These are phyloP conservation scores for Megalops atlanticus DNA, from an alignment of 2,113 vertebrate genomes.

Conservation along the genomic window DNA sequence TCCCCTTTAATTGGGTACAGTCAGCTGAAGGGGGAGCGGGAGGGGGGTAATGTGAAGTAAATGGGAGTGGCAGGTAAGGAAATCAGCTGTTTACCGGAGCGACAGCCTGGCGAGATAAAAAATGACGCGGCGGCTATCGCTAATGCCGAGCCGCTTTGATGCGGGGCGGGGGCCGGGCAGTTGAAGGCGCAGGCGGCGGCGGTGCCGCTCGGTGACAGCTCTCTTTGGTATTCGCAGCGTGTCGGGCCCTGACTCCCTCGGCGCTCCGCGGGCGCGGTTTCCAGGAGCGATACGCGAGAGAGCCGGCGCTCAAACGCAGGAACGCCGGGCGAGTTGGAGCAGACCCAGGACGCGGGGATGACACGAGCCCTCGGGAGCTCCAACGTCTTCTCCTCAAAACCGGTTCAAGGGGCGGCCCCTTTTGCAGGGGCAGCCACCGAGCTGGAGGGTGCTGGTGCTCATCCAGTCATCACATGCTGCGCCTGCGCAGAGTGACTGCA, in stretches of 20 bases:
- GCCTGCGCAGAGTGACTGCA: too few relatives aligned
- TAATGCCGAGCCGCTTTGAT: not conserved
- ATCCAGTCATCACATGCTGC: too few relatives aligned
- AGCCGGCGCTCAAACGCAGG: not conserved
- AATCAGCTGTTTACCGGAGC: slow-evolving; percentile 69
- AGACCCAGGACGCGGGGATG: too few relatives aligned
- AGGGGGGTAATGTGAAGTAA: slow-evolving; percentile 68
- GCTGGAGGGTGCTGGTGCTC: too few relatives aligned
- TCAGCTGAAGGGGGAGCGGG: too few relatives aligned
- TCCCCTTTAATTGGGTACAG: slow-evolving; percentile 62
- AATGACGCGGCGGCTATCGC: not conserved
- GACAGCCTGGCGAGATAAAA: slow-evolving; percentile 55
- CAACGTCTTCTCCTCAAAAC: too few relatives aligned
- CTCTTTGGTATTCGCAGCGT: not conserved
- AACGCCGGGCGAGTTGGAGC: not conserved
- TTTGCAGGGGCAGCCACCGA: too few relatives aligned
- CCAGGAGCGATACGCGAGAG: not conserved
- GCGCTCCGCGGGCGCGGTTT: too few relatives aligned
- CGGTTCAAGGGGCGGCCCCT: too few relatives aligned
- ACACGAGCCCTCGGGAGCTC: too few relatives aligned
- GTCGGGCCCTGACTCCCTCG: not conserved
- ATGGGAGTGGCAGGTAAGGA: slow-evolving; percentile 70
- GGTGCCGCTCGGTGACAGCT: not conserved
- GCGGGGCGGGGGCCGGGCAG: not conserved
- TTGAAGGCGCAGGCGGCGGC: not conserved